Evolutionary conservation across 2,113 vertebrate genomes (phyloP).

Genomic region (Etheostoma cragini): DNA sequence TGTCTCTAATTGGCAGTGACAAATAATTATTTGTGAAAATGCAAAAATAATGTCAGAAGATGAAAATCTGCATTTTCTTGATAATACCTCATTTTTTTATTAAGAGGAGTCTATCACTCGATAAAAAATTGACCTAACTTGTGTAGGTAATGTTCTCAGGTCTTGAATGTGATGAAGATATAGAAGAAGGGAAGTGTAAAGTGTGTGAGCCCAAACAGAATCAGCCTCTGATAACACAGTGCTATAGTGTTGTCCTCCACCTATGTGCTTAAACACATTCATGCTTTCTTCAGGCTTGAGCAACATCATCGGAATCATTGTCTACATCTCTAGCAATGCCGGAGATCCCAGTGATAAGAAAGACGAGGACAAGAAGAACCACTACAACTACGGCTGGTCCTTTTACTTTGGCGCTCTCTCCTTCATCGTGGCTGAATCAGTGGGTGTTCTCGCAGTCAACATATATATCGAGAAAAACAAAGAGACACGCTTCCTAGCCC

Average conservation of each 20-base stretch:
- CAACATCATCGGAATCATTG: constrained; percentile 99
- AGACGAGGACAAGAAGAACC: constrained; percentile 96
- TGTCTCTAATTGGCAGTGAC: background rate
- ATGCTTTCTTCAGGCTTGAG: constrained; percentile 88
- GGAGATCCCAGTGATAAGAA: constrained; percentile 97
- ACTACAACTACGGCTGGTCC: constrained; percentile 98
- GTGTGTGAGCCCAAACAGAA: background rate
- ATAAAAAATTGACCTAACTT: background rate
- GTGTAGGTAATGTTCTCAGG: background rate
- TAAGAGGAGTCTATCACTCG: background rate
- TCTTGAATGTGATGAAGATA: background rate
- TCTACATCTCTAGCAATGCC: constrained; percentile 98
- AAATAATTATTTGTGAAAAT: background rate
- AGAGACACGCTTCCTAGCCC: constrained; percentile 89
- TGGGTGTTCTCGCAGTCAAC: constrained; percentile 96
- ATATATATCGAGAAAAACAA: constrained; percentile 99
- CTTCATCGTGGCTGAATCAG: constrained; percentile 95
- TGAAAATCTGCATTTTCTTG: background rate
- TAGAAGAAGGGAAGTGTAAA: background rate
- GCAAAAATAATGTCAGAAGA: background rate
- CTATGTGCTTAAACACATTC: background rate
- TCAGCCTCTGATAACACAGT: background rate
- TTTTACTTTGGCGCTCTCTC: constrained; percentile 98
- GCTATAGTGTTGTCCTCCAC: background rate
- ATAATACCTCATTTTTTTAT: background rate